Evolutionary conservation across 1,140 invertebrate genomes (phyloP).

Genomic region (Prorops nasuta): DNA sequence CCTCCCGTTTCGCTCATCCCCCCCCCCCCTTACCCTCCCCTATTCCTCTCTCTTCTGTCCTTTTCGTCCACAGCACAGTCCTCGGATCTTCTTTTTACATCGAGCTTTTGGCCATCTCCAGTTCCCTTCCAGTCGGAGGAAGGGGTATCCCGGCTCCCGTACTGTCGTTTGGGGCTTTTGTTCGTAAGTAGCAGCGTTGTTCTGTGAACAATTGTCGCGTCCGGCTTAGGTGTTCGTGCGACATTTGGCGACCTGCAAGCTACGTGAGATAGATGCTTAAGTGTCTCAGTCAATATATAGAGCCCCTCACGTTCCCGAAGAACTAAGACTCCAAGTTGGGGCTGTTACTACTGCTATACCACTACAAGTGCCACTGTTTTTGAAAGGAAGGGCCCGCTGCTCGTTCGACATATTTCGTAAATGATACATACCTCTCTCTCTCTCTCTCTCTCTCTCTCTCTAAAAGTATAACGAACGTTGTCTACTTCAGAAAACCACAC

Average conservation of each 20-base stretch:
- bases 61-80: neutral
- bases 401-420: too few relatives aligned
- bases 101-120: neutral
- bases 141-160: too few relatives aligned
- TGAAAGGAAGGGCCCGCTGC: too few relatives aligned
- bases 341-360: too few relatives aligned
- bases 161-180: slow-evolving; percentile 25
- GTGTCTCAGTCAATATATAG: slow-evolving; percentile 4
- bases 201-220: slow-evolving; percentile 33
- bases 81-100: neutral
- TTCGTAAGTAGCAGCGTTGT: slow-evolving; percentile 25
- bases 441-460: too few relatives aligned
- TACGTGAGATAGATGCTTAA: slow-evolving; percentile 33
- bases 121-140: too few relatives aligned
- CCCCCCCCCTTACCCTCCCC: neutral
- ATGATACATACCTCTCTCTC: too few relatives aligned
- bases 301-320: too few relatives aligned
- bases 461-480: too few relatives aligned
- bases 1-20: neutral
- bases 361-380: too few relatives aligned
- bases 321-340: too few relatives aligned
- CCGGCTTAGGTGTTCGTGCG: slow-evolving; percentile 21
- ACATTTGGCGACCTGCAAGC: slow-evolving; percentile 28
- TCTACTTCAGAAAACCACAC: too few relatives aligned
- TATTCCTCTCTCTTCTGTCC: neutral